Evolutionary conservation across 2,888 invertebrate species (phyloP).

Genomic region (Coleophora deauratella): DNA sequence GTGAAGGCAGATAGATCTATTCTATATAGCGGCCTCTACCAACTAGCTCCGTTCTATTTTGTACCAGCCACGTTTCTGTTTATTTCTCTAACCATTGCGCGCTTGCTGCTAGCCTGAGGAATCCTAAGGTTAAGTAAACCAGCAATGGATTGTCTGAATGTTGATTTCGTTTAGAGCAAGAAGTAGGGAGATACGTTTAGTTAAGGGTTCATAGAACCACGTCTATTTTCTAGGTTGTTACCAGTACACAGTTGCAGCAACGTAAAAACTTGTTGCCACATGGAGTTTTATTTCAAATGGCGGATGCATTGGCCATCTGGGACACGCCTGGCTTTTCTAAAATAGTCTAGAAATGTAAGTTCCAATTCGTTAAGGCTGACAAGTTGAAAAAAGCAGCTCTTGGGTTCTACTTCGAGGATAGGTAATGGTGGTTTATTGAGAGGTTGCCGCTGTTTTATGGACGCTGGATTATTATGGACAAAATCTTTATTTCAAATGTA

Average conservation of each 20-base stretch:
- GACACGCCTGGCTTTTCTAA: conserved; percentile 48
- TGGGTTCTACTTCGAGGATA: too few relatives aligned
- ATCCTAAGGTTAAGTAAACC: neutral
- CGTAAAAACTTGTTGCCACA: conserved; percentile 54
- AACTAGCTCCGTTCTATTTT: conserved; percentile 23
- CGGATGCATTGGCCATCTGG: conserved; percentile 55
- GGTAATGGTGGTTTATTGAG: too few relatives aligned
- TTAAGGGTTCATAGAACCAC: conserved; percentile 50
- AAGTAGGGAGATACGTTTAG: conserved; percentile 1
- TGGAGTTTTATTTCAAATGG: conserved; percentile 50
- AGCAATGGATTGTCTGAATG: conserved; percentile 20
- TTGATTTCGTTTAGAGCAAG: conserved; percentile 7
- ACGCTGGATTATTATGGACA: too few relatives aligned
- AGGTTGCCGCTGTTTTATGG: too few relatives aligned
- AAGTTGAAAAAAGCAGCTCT: conserved; percentile 20
- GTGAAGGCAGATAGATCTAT: conserved; percentile 56
- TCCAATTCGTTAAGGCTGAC: conserved; percentile 19
- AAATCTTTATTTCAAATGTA: too few relatives aligned
- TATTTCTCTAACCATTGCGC: conserved; percentile 23
- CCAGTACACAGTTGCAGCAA: conserved; percentile 33
- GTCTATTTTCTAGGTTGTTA: conserved; percentile 59
- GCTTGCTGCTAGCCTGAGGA: neutral
- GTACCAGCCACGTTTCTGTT: conserved; percentile 11
- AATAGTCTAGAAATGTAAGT: conserved; percentile 48
- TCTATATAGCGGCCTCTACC: conserved; percentile 33